phyloP scores from a whole-genome alignment of 2,797 vertebrate genomes.

The Syngnathus rostellatus region DNA sequence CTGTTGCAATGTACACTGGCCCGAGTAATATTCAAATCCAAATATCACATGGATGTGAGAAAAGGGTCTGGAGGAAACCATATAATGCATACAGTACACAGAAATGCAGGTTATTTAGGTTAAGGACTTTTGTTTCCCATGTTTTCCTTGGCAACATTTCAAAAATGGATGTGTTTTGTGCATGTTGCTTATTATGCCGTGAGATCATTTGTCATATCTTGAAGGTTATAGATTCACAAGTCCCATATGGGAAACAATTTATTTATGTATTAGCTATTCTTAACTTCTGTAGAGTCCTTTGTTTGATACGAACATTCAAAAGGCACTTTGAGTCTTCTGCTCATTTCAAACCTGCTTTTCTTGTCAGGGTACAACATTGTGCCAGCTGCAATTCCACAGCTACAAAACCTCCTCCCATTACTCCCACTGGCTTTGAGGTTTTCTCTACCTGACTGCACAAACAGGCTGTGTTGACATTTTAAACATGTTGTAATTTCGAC shows the following conservation, averaged over 20 bases:
- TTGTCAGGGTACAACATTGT: constrained; percentile 7
- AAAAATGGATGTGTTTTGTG: constrained; percentile 10
- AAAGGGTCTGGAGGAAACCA: not conserved
- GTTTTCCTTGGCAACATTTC: constrained; percentile 17
- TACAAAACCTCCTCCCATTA: not conserved
- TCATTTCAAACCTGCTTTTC: constrained; percentile 1
- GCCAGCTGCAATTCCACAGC: not conserved
- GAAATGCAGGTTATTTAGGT: not conserved
- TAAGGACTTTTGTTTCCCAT: not conserved
- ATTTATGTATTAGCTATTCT: not conserved
- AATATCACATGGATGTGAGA: not conserved
- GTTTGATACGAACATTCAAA: not conserved
- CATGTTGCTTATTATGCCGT: constrained; percentile 11
- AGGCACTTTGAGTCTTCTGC: not conserved
- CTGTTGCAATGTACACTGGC: constrained; percentile 1
- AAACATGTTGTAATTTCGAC: not conserved
- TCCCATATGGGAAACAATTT: not conserved
- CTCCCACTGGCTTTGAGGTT: not conserved
- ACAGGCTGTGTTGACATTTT: constrained; percentile 3
- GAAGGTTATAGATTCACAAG: constrained; percentile 3
- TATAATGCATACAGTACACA: not conserved
- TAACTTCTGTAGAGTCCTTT: not conserved
- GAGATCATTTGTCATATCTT: constrained; percentile 10
- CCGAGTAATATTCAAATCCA: not conserved
- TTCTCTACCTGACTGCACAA: not conserved